Evolutionary conservation across 2,113 vertebrate species (phyloP).

Genomic region (Zapus hudsonius): DNA sequence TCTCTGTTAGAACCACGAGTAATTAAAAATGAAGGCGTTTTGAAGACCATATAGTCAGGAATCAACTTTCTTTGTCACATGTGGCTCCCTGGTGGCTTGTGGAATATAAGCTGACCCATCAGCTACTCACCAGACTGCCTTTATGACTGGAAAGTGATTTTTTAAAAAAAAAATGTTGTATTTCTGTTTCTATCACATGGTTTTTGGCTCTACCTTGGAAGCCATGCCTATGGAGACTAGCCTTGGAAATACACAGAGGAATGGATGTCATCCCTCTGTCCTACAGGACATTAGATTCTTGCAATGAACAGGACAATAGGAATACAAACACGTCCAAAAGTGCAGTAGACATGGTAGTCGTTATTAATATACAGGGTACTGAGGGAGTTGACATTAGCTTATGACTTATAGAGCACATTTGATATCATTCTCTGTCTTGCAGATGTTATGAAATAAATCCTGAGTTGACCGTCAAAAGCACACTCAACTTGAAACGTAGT

Average conservation of each 20-base stretch:
- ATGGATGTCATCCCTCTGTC: neutral
- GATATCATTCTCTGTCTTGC: neutral
- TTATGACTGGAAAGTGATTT: neutral
- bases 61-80: neutral
- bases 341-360: neutral
- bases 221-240: neutral
- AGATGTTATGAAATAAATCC: constrained; percentile 13
- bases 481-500: neutral
- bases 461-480: constrained; percentile 36
- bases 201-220: neutral
- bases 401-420: neutral
- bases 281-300: neutral
- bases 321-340: neutral
- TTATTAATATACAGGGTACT: neutral
- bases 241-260: neutral
- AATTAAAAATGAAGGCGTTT: neutral
- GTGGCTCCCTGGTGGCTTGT: neutral
- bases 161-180: neutral
- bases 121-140: neutral
- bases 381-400: neutral
- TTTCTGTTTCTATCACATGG: neutral
- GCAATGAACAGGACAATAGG: neutral
- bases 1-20: neutral
- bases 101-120: neutral
- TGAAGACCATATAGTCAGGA: neutral